phyloP scores from a whole-genome alignment of 2,888 invertebrate species.

The Noctua fimbriata region DNA sequence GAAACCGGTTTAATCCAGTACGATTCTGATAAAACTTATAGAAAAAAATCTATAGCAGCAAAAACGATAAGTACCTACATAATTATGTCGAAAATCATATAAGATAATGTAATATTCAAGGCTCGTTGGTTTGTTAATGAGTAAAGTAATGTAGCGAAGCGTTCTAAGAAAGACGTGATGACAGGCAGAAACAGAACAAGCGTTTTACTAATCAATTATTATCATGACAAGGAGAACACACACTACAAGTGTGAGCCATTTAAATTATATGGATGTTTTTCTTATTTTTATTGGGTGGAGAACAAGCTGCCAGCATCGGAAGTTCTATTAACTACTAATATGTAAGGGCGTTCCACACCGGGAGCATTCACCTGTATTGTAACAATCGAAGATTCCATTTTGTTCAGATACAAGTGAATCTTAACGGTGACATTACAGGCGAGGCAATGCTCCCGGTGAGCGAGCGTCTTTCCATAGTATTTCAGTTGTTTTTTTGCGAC shows the following conservation, averaged over 20 bases:
- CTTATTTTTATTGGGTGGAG: background rate
- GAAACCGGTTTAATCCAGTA: background rate
- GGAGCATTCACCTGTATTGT: background rate
- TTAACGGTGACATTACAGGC: background rate
- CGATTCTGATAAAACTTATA: background rate
- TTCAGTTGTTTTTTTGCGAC: too few relatives aligned
- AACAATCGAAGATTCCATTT: background rate
- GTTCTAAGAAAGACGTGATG: constrained; percentile 7
- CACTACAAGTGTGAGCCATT: constrained; percentile 6
- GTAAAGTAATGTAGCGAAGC: constrained; percentile 21
- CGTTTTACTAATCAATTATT: constrained; percentile 36
- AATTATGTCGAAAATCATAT: constrained; percentile 20
- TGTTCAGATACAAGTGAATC: background rate
- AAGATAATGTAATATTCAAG: constrained; percentile 30
- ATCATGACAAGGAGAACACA: constrained; percentile 9
- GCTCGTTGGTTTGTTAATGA: constrained; percentile 37
- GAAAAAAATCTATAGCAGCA: background rate
- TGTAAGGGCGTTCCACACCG: too few relatives aligned
- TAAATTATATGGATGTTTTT: background rate
- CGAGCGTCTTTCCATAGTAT: too few relatives aligned
- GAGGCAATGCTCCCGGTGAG: background rate
- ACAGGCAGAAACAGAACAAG: constrained; percentile 27
- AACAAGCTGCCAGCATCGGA: background rate
- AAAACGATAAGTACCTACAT: background rate
- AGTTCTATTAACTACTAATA: background rate